A percentile compares a stretch with the other conserved stretches of the same genome.
Evolutionary conservation across 2,797 vertebrate genomes (phyloP).

Genomic region (Gambusia yucatana): DNA sequence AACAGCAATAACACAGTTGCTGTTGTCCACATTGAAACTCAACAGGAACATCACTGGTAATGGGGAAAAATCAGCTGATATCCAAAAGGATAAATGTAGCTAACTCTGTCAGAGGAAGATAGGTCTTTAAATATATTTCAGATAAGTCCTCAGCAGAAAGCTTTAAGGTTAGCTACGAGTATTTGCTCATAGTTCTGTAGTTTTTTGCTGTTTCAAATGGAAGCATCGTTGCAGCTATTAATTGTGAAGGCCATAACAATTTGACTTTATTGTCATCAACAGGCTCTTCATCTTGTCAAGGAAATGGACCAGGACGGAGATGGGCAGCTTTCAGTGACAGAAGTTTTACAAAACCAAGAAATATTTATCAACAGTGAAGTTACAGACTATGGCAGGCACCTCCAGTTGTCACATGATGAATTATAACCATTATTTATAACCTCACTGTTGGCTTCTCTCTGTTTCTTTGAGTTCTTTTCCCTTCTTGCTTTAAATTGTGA

Average conservation of each 20-base stretch:
- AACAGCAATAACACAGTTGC: no score
- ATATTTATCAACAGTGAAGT: slow-evolving; percentile 96
- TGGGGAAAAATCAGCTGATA: background rate
- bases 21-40: no score
- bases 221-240: background rate
- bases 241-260: background rate
- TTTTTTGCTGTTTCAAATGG: background rate
- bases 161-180: background rate
- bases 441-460: background rate
- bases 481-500: background rate
- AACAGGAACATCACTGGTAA: background rate
- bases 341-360: slow-evolving; percentile 91
- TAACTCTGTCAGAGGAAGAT: background rate
- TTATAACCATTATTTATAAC: slow-evolving; percentile 75
- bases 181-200: background rate
- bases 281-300: slow-evolving; percentile 92
- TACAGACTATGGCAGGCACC: slow-evolving; percentile 94
- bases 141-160: background rate
- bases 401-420: slow-evolving; percentile 91
- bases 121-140: background rate
- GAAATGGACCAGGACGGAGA: slow-evolving; percentile 93
- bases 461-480: background rate
- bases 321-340: slow-evolving; percentile 85
- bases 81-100: background rate
- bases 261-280: slow-evolving; percentile 46